These are phyloP conservation scores for Brachionichthys hirsutus DNA, from an alignment of 2,113 vertebrate genomes.

Conservation along the genomic window DNA sequence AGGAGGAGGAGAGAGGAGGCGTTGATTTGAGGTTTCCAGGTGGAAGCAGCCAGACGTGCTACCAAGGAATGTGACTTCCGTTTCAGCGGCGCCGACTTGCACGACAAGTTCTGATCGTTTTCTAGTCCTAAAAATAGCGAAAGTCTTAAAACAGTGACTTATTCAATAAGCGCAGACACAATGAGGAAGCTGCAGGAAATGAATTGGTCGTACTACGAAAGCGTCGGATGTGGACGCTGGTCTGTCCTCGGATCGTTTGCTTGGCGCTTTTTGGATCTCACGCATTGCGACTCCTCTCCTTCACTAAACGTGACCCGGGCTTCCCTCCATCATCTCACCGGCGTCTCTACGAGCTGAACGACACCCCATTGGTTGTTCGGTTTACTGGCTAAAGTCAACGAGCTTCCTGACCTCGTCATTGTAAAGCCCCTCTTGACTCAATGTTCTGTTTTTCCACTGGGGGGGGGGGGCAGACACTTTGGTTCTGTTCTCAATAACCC, in stretches of 20 bases:
- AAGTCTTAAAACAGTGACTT: background rate
- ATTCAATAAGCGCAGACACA: no score
- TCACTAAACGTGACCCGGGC: conserved; percentile 1
- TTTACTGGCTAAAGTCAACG: conserved; percentile 38
- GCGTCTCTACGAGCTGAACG: conserved; percentile 24
- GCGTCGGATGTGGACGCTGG: background rate
- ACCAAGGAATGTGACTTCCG: conserved; percentile 40
- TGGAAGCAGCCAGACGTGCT: conserved; percentile 31
- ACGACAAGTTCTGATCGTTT: conserved; percentile 6
- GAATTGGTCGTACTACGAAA: no score
- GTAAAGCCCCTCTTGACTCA: conserved; percentile 22
- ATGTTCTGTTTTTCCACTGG: background rate
- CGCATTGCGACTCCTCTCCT: background rate
- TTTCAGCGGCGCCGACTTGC: background rate
- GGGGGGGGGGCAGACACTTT: no score
- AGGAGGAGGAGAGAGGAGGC: conserved; percentile 22
- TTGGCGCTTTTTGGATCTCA: no score
- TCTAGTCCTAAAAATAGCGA: conserved; percentile 8
- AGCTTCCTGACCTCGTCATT: conserved; percentile 7
- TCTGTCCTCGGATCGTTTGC: no score
- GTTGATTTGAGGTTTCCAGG: conserved; percentile 44
- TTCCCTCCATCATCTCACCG: conserved; percentile 26
- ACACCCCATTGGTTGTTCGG: conserved; percentile 31
- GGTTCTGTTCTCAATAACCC: background rate
- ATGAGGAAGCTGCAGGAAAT: no score